A percentile compares a stretch with the other conserved stretches of the same genome.
Evolutionary conservation across 2,113 vertebrate genomes (phyloP).

Genomic region (Coptodon bakossiorum): DNA sequence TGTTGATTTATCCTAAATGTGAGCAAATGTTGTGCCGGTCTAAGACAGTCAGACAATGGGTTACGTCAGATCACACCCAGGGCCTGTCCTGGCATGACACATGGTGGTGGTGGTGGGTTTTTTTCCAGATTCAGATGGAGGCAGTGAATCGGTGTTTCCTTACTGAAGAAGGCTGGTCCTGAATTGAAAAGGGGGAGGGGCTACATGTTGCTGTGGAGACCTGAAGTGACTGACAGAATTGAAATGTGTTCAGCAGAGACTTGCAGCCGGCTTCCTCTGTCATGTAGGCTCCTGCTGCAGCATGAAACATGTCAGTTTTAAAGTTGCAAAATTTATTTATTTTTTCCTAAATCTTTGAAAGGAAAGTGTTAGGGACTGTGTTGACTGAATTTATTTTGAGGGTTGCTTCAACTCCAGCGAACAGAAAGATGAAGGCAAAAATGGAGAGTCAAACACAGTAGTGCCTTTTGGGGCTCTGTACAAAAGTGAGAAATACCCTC

Average conservation of each 20-base stretch:
- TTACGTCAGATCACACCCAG: neutral
- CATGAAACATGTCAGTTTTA: neutral
- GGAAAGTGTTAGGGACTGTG: neutral
- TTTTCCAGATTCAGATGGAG: neutral
- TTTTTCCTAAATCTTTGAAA: neutral
- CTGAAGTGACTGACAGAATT: neutral
- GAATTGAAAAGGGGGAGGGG: neutral
- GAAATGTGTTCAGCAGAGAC: neutral
- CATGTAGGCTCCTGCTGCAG: neutral
- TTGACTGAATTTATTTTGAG: neutral
- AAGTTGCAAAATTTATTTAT: neutral
- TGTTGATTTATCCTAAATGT: neutral
- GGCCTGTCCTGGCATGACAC: neutral
- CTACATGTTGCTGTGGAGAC: neutral
- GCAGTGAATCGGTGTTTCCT: neutral
- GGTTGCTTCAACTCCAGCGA: neutral
- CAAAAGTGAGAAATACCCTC: neutral
- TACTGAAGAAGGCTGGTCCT: neutral
- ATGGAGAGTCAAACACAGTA: neutral
- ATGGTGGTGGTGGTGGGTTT: neutral
- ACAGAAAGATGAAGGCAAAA: neutral
- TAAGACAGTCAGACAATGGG: neutral
- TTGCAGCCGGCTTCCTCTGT: rapidly evolving
- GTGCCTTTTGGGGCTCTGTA: rapidly evolving
- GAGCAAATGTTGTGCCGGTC: neutral